phyloP scores from a whole-genome alignment of 2,797 vertebrate genomes.

The Sebastolobus alascanus region DNA sequence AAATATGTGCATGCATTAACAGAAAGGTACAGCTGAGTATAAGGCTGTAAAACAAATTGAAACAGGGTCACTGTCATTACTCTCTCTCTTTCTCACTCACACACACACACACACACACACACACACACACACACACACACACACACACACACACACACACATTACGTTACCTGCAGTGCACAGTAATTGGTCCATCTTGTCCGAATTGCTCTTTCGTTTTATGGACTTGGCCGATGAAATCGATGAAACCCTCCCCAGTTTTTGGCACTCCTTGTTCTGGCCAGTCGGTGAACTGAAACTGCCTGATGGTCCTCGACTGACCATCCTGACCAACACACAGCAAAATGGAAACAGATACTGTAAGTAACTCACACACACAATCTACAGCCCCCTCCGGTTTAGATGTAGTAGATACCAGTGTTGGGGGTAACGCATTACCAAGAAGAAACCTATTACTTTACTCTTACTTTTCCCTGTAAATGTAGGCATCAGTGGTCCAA shows the following conservation, averaged over 20 bases:
- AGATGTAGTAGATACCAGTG: too few relatives aligned
- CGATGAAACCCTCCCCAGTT: slow-evolving; percentile 96
- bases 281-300: slow-evolving; percentile 99
- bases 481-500: neutral
- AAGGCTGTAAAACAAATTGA: too few relatives aligned
- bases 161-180: slow-evolving; percentile 93
- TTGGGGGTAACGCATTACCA: neutral
- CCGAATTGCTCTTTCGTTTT: slow-evolving; percentile 99
- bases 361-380: neutral
- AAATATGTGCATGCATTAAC: neutral
- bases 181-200: slow-evolving; percentile 97
- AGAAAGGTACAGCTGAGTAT: too few relatives aligned
- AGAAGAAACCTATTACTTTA: neutral
- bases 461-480: neutral
- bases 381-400: neutral
- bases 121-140: neutral
- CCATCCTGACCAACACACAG: slow-evolving; percentile 87
- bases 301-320: slow-evolving; percentile 96
- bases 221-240: slow-evolving; percentile 98
- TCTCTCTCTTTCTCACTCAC: neutral
- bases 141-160: neutral
- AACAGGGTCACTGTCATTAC: too few relatives aligned
- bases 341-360: neutral
- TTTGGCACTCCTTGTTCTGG: slow-evolving; percentile 99
- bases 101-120: neutral